Evolutionary conservation across 2,113 vertebrate species (phyloP).

Genomic region (Pachycephala philippinensis): DNA sequence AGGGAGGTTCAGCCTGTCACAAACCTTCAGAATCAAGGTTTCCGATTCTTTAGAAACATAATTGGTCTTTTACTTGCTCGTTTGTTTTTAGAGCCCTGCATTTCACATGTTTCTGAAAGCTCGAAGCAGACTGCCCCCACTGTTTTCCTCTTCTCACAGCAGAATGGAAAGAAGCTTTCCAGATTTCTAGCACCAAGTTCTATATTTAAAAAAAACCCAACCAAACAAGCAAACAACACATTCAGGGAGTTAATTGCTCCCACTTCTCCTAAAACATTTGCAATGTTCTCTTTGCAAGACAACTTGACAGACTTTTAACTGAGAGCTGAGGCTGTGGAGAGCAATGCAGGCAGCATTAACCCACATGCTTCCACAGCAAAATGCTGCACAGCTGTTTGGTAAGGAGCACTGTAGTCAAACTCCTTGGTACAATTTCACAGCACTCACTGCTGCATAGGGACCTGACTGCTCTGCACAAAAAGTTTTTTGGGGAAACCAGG

Average conservation of each 20-base stretch:
- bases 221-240: background rate
- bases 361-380: rapidly evolving
- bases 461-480: too few relatives aligned
- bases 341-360: background rate
- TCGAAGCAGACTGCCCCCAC: background rate
- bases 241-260: background rate
- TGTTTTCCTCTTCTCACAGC: background rate
- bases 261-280: background rate
- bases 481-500: background rate
- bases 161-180: background rate
- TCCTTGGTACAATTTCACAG: background rate
- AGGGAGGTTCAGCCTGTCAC: background rate
- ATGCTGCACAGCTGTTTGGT: background rate
- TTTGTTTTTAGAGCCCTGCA: background rate
- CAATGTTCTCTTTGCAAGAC: background rate
- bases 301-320: background rate
- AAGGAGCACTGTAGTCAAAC: background rate
- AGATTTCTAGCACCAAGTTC: background rate
- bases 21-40: background rate
- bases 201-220: background rate
- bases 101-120: background rate
- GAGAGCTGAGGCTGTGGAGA: background rate
- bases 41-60: background rate
- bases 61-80: background rate
- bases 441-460: too few relatives aligned